Percentiles rank a stretch among this genome's conserved stretches.
phyloP scores from a whole-genome alignment of 1,140 invertebrate species.

The Achatina immaculata region DNA sequence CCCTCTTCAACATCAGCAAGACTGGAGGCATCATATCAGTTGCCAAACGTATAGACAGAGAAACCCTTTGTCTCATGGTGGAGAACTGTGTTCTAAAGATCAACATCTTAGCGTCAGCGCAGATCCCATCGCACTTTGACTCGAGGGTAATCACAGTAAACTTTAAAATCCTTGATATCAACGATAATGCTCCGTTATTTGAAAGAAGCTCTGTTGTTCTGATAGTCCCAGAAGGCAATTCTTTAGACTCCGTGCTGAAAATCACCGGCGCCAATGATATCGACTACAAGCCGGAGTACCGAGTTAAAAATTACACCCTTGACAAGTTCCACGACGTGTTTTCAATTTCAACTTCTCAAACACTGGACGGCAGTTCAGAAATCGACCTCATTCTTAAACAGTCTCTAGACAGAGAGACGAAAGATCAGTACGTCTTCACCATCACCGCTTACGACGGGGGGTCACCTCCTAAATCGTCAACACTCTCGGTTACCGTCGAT shows the following conservation, averaged over 20 bases:
- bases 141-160: constrained; percentile 47
- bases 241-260: constrained; percentile 83
- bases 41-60: constrained; percentile 48
- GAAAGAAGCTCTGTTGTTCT: constrained; percentile 38
- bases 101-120: constrained; percentile 44
- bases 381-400: constrained; percentile 40
- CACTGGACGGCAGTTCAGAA: constrained; percentile 53
- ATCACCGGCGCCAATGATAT: constrained; percentile 81
- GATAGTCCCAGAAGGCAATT: constrained; percentile 69
- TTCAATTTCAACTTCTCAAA: constrained; percentile 40
- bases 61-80: constrained; percentile 43
- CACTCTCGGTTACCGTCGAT: constrained; percentile 77
- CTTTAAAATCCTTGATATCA: constrained; percentile 51
- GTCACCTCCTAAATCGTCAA: constrained; percentile 43
- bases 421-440: constrained; percentile 81
- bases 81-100: constrained; percentile 45
- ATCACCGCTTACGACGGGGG: constrained; percentile 81
- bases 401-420: constrained; percentile 82
- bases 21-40: constrained; percentile 42
- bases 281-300: constrained; percentile 45
- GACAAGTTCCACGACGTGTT: constrained; percentile 42
- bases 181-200: constrained; percentile 55
- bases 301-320: constrained; percentile 47
- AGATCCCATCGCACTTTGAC: constrained; percentile 38
- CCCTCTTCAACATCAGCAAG: constrained; percentile 45